A percentile compares a stretch with the other conserved stretches of the same genome.
These are phyloP conservation scores for Drosophila yakuba DNA, from an alignment of 1,140 invertebrate species.

Conservation along the genomic window DNA sequence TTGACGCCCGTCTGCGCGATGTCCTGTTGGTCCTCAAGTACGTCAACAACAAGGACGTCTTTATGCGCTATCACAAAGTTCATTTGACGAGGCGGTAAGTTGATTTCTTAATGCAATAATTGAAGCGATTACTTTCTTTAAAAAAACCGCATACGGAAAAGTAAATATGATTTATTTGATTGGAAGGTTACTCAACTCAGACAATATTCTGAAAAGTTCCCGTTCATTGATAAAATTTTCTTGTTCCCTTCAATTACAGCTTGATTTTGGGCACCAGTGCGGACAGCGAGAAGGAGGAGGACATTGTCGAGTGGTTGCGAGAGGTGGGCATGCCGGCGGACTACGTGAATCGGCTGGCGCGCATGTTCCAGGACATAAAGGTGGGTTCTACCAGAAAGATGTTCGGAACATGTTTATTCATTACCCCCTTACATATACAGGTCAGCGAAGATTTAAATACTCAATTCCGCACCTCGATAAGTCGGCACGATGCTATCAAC, in stretches of 20 bases:
- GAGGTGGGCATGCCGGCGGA: constrained; percentile 99
- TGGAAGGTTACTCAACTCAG: too few species aligned
- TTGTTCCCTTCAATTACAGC: constrained; percentile 18
- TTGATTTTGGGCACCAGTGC: constrained; percentile 98
- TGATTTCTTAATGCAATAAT: background rate
- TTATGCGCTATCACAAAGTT: constrained; percentile 99
- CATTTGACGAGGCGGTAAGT: constrained; percentile 96
- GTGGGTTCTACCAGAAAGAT: constrained; percentile 85
- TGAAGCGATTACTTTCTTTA: too few species aligned
- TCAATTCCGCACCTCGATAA: constrained; percentile 92
- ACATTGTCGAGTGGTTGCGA: constrained; percentile 98
- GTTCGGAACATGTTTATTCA: background rate
- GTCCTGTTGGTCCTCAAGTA: constrained; percentile 99
- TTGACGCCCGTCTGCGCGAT: constrained; percentile 96
- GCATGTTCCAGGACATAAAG: constrained; percentile 99
- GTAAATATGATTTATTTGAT: too few species aligned
- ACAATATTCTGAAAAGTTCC: too few species aligned
- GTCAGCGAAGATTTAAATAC: constrained; percentile 98
- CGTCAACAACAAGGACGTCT: constrained; percentile 99
- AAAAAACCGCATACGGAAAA: too few species aligned
- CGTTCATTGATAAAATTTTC: too few species aligned
- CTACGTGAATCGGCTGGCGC: constrained; percentile 98
- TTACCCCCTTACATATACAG: constrained; percentile 15
- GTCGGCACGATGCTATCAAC: constrained; percentile 90
- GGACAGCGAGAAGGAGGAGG: constrained; percentile 99